A percentile compares a stretch with the other conserved stretches of the same genome.
These are phyloP conservation scores for Marronus borbonicus DNA, from an alignment of 2,888 invertebrate genomes.

Conservation along the genomic window DNA sequence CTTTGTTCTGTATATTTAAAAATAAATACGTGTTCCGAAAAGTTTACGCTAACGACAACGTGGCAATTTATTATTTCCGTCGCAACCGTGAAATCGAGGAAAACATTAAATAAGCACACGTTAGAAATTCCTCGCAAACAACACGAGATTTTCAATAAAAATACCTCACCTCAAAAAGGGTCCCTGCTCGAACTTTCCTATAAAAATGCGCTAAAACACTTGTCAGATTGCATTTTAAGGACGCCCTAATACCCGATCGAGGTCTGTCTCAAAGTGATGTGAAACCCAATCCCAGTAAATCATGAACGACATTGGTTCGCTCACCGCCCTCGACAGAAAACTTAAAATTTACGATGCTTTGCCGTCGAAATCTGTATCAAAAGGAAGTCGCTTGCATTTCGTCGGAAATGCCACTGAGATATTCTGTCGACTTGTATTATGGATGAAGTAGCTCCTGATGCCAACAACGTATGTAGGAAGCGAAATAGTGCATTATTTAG, in stretches of 20 bases:
- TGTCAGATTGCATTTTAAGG: slow-evolving; percentile 18
- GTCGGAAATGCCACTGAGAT: neutral
- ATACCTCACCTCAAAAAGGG: neutral
- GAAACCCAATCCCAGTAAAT: slow-evolving; percentile 23
- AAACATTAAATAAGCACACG: neutral
- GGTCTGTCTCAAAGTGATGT: slow-evolving; percentile 11
- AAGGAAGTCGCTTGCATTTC: slow-evolving; percentile 28
- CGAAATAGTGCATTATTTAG: neutral
- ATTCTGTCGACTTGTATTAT: slow-evolving; percentile 22
- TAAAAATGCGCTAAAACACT: slow-evolving; percentile 20
- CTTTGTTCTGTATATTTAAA: neutral
- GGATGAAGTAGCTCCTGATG: slow-evolving; percentile 11
- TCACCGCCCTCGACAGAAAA: slow-evolving; percentile 9
- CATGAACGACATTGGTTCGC: slow-evolving; percentile 37
- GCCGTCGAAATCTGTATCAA: slow-evolving; percentile 35
- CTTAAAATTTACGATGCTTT: slow-evolving; percentile 37
- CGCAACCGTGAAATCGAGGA: slow-evolving; percentile 4
- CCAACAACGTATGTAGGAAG: neutral
- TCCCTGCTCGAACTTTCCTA: neutral
- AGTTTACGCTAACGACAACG: slow-evolving; percentile 14
- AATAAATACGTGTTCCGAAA: slow-evolving; percentile 4
- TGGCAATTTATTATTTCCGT: slow-evolving; percentile 2
- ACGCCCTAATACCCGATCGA: neutral
- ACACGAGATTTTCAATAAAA: neutral
- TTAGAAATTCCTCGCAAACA: neutral